Percentiles rank a stretch among this genome's conserved stretches.
phyloP scores from a whole-genome alignment of 2,888 invertebrate species.

The Tolmerus cingulatus region DNA sequence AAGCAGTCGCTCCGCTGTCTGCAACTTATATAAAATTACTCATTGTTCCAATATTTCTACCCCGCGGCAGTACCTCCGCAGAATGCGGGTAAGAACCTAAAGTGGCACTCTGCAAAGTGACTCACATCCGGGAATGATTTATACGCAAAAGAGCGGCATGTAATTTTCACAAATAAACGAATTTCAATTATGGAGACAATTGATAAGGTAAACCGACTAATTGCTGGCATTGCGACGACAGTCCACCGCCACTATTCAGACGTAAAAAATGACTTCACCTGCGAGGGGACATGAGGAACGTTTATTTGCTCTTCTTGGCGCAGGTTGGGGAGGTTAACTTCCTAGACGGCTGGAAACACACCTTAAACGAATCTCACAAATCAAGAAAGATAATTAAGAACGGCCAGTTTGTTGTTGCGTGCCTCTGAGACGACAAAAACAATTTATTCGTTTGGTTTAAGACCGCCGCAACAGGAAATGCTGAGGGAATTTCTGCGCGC shows the following conservation, averaged over 20 bases:
- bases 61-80: not conserved
- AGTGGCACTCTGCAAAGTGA: slow-evolving; percentile 25
- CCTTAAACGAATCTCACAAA: slow-evolving; percentile 28
- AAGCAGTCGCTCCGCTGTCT: not conserved
- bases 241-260: not conserved
- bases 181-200: slow-evolving; percentile 4
- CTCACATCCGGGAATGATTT: slow-evolving; percentile 36
- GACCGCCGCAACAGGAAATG: slow-evolving; percentile 26
- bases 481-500: slow-evolving; percentile 22
- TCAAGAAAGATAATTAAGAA: slow-evolving; percentile 20
- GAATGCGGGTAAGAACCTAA: slow-evolving; percentile 6
- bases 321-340: slow-evolving; percentile 28
- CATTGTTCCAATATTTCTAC: not conserved
- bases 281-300: not conserved
- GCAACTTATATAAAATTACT: not conserved
- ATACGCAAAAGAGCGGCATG: not conserved
- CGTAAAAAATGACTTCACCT: not conserved
- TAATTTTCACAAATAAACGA: not conserved
- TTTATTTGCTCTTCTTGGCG: not conserved
- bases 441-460: not conserved
- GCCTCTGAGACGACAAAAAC: not conserved
- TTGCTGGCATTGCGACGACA: not conserved
- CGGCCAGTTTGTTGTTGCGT: slow-evolving; percentile 17
- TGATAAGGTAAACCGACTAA: slow-evolving; percentile 34
- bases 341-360: slow-evolving; percentile 10